Percentiles rank a stretch among this genome's conserved stretches.
phyloP scores from a whole-genome alignment of 2,888 invertebrate species.

The Lithophane socia region DNA sequence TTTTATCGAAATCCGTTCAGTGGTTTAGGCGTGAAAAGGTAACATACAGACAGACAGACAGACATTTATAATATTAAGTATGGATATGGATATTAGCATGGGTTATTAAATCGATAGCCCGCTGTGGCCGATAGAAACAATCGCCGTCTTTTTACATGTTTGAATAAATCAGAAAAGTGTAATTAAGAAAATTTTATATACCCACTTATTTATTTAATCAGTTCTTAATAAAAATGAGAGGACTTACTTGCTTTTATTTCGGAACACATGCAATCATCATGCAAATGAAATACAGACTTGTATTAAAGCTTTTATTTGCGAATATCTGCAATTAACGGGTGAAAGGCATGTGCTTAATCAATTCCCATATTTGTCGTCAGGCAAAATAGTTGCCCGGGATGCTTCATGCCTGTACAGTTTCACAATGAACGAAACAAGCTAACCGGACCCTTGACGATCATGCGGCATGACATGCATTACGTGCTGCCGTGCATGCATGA shows the following conservation, averaged over 20 bases:
- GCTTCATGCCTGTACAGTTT: background rate
- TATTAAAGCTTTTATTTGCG: conserved; percentile 15
- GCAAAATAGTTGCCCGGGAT: background rate
- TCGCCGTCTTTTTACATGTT: background rate
- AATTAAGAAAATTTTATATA: background rate
- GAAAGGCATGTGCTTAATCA: conserved; percentile 3
- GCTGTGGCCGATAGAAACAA: background rate
- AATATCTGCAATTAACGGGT: conserved; percentile 21
- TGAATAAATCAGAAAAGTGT: background rate
- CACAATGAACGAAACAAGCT: conserved; percentile 7
- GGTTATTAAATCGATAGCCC: background rate
- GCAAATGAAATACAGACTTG: background rate
- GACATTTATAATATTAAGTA: no score
- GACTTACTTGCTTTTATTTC: background rate
- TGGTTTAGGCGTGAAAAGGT: no score
- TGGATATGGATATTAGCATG: no score
- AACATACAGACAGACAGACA: no score
- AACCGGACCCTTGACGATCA: no score
- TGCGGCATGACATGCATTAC: no score
- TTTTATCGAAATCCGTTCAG: no score
- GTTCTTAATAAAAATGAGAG: background rate
- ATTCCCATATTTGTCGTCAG: conserved; percentile 1
- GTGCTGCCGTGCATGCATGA: no score
- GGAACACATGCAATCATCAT: conserved; percentile 1
- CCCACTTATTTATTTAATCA: background rate